phyloP scores from a whole-genome alignment of 2,888 invertebrate species.

The Lasiommata megera region DNA sequence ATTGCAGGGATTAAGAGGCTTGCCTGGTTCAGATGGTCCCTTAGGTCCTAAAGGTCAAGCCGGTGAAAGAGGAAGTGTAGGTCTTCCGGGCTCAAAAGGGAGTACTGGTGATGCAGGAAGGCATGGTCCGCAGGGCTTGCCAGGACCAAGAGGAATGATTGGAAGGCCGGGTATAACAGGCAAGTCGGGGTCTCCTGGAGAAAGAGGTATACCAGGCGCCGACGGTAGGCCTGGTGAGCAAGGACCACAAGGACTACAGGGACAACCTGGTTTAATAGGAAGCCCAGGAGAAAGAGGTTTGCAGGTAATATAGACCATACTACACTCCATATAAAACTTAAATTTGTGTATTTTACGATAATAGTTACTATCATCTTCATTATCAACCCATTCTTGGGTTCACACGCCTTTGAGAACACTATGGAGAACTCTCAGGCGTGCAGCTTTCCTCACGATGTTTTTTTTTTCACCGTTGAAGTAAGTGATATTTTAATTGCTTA shows the following conservation, averaged over 20 bases:
- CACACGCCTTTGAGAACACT: no score
- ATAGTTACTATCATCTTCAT: no score
- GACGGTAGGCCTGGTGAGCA: constrained; percentile 93
- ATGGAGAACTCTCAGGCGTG: no score
- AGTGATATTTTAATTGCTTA: no score
- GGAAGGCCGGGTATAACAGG: constrained; percentile 88
- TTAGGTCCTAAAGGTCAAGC: constrained; percentile 87
- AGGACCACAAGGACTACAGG: constrained; percentile 89
- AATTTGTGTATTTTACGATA: background rate
- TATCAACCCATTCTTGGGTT: no score
- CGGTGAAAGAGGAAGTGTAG: constrained; percentile 85
- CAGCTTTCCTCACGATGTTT: no score
- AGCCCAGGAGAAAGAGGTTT: constrained; percentile 89
- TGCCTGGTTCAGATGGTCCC: constrained; percentile 89
- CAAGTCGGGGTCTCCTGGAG: constrained; percentile 86
- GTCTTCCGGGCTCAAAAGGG: constrained; percentile 81
- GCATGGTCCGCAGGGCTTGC: constrained; percentile 85
- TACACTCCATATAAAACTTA: no score
- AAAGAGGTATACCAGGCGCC: constrained; percentile 88
- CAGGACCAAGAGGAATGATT: constrained; percentile 83
- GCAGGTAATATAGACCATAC: constrained; percentile 65
- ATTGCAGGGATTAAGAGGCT: constrained; percentile 82
- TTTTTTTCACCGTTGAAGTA: no score
- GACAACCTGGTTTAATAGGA: constrained; percentile 89
- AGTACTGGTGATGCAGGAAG: constrained; percentile 83